These are phyloP conservation scores for Pantelozetes paolii DNA, from an alignment of 2,888 invertebrate genomes.

Conservation along the genomic window DNA sequence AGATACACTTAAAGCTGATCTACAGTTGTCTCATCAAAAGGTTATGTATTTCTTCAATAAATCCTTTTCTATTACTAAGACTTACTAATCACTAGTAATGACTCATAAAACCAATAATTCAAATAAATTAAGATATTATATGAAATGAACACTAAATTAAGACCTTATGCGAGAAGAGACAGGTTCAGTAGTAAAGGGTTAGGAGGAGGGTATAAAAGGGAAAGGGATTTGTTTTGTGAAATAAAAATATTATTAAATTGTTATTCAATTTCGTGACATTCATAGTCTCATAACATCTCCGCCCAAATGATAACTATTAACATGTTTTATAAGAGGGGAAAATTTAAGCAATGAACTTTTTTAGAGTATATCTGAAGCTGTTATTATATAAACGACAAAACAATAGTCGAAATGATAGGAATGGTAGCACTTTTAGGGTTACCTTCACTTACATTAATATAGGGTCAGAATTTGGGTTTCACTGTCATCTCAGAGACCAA, in stretches of 20 bases:
- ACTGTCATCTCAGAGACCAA: neutral
- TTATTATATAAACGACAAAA: slow-evolving; percentile 37
- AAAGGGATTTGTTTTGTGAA: slow-evolving; percentile 6
- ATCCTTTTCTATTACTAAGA: neutral
- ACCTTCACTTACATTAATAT: slow-evolving; percentile 33
- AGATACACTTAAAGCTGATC: neutral
- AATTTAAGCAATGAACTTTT: slow-evolving; percentile 28
- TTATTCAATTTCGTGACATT: slow-evolving; percentile 36
- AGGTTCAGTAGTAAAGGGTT: neutral
- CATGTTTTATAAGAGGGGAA: slow-evolving; percentile 25
- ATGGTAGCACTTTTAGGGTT: slow-evolving; percentile 26
- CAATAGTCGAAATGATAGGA: slow-evolving; percentile 37
- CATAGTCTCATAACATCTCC: slow-evolving; percentile 14
- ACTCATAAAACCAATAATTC: neutral
- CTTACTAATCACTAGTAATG: neutral
- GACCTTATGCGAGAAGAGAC: neutral
- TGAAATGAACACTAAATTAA: too few relatives aligned
- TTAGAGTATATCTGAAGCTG: neutral
- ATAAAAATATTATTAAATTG: slow-evolving; percentile 29
- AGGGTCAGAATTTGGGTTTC: slow-evolving; percentile 25
- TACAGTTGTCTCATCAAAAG: slow-evolving; percentile 21
- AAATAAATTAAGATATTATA: too few relatives aligned
- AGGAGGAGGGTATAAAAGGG: neutral
- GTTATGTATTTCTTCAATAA: neutral
- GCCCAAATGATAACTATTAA: slow-evolving; percentile 31